Evolutionary conservation across 2,113 vertebrate genomes (phyloP), one percentile per base, ranked within the genome.

Genomic region (Tretioscincus oriximinensis): DNA sequence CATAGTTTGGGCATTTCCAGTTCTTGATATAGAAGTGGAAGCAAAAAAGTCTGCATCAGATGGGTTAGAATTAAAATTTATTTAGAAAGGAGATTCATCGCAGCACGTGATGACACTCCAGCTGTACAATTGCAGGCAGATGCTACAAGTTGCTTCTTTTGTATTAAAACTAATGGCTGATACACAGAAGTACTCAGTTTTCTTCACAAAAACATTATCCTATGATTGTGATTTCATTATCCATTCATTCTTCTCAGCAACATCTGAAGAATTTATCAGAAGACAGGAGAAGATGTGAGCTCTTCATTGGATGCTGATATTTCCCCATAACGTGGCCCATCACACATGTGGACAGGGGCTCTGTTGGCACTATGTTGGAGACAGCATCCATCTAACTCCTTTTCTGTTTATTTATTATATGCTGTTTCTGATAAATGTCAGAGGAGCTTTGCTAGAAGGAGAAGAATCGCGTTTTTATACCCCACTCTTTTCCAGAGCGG

Each of bases 211-310:
- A 12, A 80, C 18, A 18, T 29, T 35, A 73, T 66, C 26, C 49
- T 73, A 45, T 81, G n/a, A 45, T 54, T 73, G 63, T 9, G 28
- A n/a, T 14, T 35, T 73, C 9, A 51, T 77, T n/a, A 49, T 21
- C 29, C 65, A 66, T 66, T 66, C 28, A 29, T 58, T 8, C 77
- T 87, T 79, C 87, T 82, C 73, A 81, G 73, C n/a, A 78, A 77
- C 77, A 74, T 10, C 78, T 82, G 74, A 81, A 86, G 86, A 14
- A 14, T 14, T 51, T 5, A 51, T 14, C 49, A 51, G 49, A 51
- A 11, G 12, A 14, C 49, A 51, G 49, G 49, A 51, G 49, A 51
- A 51, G 9, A 51, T 51, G 49, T 14, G 9, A 51, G 49, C 9
- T 9, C 49, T 51, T 51, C 49, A 51, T 51, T 9, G 12, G 49